Evolutionary conservation across 2,888 invertebrate species (phyloP).

Genomic region (Dione vanillae): DNA sequence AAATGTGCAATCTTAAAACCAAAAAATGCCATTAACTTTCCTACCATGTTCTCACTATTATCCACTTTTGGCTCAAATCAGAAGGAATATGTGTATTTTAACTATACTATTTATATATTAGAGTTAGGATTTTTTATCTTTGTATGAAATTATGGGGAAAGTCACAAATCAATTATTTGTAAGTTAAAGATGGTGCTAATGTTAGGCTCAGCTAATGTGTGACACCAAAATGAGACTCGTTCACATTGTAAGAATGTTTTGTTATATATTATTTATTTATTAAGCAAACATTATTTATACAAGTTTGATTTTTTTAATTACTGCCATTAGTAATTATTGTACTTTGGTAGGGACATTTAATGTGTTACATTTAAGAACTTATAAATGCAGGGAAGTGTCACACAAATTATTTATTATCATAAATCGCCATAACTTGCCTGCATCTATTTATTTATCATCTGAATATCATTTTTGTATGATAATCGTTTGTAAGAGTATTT

Average conservation of each 20-base stretch:
- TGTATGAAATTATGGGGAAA: slow-evolving; percentile 82
- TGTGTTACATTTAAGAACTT: slow-evolving; percentile 61
- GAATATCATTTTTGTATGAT: slow-evolving; percentile 70
- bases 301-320: slow-evolving; percentile 76
- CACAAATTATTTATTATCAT: slow-evolving; percentile 78
- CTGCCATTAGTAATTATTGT: slow-evolving; percentile 80
- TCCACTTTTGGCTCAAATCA: slow-evolving; percentile 81
- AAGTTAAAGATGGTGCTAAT: slow-evolving; percentile 82
- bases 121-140: slow-evolving; percentile 83
- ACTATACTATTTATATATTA: slow-evolving; percentile 81
- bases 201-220: slow-evolving; percentile 82
- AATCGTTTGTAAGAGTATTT: slow-evolving; percentile 80
- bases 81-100: slow-evolving; percentile 75
- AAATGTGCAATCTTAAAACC: slow-evolving; percentile 84
- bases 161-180: slow-evolving; percentile 82
- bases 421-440: slow-evolving; percentile 83
- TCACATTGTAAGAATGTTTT: slow-evolving; percentile 79
- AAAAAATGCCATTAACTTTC: slow-evolving; percentile 81
- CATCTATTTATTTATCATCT: slow-evolving; percentile 78
- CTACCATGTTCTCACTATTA: slow-evolving; percentile 67
- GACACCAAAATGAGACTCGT: slow-evolving; percentile 83
- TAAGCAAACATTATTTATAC: slow-evolving; percentile 80
- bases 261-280: slow-evolving; percentile 79
- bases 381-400: slow-evolving; percentile 79
- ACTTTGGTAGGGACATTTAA: slow-evolving; percentile 65